phyloP scores from a whole-genome alignment of 2,113 vertebrate species.

The Theristicus caerulescens region DNA sequence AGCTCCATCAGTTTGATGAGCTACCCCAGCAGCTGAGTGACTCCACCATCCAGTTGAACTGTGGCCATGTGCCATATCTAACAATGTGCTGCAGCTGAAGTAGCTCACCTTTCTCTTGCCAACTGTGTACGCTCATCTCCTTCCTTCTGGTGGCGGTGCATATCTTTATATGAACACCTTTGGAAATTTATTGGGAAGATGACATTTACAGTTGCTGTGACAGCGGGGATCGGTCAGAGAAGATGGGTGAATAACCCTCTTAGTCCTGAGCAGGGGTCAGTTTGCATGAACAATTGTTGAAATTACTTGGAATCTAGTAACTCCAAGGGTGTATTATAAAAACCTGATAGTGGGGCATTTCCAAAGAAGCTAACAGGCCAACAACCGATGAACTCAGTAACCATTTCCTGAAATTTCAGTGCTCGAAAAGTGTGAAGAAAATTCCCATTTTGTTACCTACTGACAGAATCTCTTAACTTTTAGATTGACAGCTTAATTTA shows the following conservation, averaged over 20 bases:
- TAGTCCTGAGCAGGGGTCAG: not conserved
- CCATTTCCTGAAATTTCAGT: not conserved
- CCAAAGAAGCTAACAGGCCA: not conserved
- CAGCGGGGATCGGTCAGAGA: not conserved
- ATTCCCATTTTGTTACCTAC: not conserved
- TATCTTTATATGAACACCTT: not conserved
- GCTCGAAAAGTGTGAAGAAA: not conserved
- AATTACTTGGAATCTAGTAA: not conserved
- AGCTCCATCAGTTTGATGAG: not conserved
- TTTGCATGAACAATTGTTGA: not conserved
- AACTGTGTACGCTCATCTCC: rapidly evolving
- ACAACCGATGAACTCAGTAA: not conserved
- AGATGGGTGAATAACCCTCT: not conserved
- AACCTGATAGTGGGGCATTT: not conserved
- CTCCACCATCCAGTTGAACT: not conserved
- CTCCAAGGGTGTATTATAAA: not conserved
- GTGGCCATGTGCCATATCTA: not conserved
- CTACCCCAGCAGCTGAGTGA: not conserved
- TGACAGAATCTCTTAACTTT: not conserved
- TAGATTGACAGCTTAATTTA: not conserved
- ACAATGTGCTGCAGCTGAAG: not conserved
- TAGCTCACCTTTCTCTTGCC: not conserved
- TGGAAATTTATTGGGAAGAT: not conserved
- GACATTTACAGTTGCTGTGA: not conserved
- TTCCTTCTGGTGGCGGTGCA: not conserved